A percentile compares a stretch with the other conserved stretches of the same genome.
These are phyloP conservation scores for Galemys pyrenaicus DNA, from an alignment of 2,113 vertebrate species.

Conservation along the genomic window DNA sequence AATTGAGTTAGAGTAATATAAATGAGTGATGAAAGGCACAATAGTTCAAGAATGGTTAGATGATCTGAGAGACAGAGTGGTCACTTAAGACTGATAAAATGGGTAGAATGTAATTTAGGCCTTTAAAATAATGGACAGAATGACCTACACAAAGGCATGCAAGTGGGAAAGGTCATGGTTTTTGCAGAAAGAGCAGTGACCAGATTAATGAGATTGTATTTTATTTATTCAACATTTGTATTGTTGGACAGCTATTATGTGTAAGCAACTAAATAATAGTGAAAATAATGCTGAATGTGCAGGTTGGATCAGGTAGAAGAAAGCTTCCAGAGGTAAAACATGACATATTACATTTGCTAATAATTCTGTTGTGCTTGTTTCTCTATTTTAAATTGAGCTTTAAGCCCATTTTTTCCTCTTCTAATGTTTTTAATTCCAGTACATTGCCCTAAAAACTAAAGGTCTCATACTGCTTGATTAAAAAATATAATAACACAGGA, in stretches of 20 bases:
- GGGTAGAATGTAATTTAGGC: not conserved
- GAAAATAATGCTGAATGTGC: not conserved
- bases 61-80: not conserved
- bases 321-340: not conserved
- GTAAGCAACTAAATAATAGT: not conserved
- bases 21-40: not conserved
- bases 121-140: not conserved
- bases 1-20: not conserved
- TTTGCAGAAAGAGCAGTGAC: not conserved
- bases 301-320: not conserved
- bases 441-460: not conserved
- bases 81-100: not conserved
- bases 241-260: not conserved
- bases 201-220: not conserved
- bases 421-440: not conserved
- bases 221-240: not conserved
- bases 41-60: not conserved
- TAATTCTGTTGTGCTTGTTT: not conserved
- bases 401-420: not conserved
- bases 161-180: not conserved
- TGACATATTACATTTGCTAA: not conserved
- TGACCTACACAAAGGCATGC: not conserved
- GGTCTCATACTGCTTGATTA: not conserved
- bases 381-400: not conserved
- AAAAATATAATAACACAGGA: not conserved